Evolutionary conservation across 2,797 vertebrate species (phyloP), one percentile per base, ranked within the genome.

Genomic region (Aphelocoma californica): DNA sequence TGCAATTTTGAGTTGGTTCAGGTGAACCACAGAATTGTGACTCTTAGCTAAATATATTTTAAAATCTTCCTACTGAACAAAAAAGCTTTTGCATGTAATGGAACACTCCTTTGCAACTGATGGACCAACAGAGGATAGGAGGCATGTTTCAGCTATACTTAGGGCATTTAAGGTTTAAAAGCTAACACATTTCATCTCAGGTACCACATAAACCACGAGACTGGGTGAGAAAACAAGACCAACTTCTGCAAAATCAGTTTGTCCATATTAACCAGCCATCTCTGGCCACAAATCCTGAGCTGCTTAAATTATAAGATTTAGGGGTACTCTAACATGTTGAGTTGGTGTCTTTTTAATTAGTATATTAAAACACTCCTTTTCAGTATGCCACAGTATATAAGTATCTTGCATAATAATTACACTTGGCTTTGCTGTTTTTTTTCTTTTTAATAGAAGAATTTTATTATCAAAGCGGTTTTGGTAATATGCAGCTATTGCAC

Each of bases 21-120:
- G 40, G 56, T 19, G 44, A 13, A 62, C 36, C 45, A 29, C 5
- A 36, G 24, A 80, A 38, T 66, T 36, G 17, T n/a, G 64, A 73
- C 53, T 62, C 77, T 32, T 23, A 73, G 20, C 21, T 84, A 90
- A 85, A 72, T 69, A 42, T 19, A 75, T 75, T 82, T 90, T 94
- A 8, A 89, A 87, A 58, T 21, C 38, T 87, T 85, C 31, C 57
- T 11, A 2, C 6, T 24, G 61, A 70, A 91, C n/a, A 50, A 53
- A 86, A 93, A 71, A 91, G 73, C 71, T 84, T 93, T 90, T 85
- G 70, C 60, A 44, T 60, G 65, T 78, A 85, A 87, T 10, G 18
- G 34, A 87, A 50, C 31, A 19, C 5, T 81, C 7, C 19, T 81
- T 40, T 57, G 40, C n/a, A 85, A 64, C 16, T 40, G 71, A 78